These are phyloP conservation scores for Drosophila trapezifrons DNA, from an alignment of 1,140 invertebrate genomes.

Conservation along the genomic window DNA sequence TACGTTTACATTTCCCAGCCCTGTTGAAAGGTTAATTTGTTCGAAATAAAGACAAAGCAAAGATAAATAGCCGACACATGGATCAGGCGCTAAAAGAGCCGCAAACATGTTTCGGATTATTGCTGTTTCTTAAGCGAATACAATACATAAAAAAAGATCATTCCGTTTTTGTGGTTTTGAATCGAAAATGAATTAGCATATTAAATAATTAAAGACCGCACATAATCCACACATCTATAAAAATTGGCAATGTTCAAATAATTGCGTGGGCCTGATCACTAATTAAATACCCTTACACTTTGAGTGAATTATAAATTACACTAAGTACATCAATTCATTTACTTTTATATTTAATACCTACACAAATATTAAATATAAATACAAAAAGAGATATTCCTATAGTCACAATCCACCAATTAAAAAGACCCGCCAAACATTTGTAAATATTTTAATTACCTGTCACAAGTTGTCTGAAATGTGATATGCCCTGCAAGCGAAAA, in stretches of 20 bases:
- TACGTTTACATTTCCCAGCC: constrained; percentile 20
- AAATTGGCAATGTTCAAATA: constrained; percentile 25
- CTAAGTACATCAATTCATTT: too few relatives aligned
- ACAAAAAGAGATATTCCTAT: not conserved
- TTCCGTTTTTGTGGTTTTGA: constrained; percentile 24
- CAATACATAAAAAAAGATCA: constrained; percentile 26
- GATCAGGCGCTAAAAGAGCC: constrained; percentile 41
- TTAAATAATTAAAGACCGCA: constrained; percentile 44
- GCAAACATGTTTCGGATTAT: constrained; percentile 66
- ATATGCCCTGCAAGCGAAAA: not conserved
- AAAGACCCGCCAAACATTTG: not conserved
- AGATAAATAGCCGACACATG: constrained; percentile 40
- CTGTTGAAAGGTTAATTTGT: constrained; percentile 38
- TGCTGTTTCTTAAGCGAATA: constrained; percentile 49
- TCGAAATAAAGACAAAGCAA: constrained; percentile 9
- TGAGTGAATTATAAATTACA: too few relatives aligned
- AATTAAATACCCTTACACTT: constrained; percentile 22
- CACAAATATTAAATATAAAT: not conserved
- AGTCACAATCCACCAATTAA: not conserved
- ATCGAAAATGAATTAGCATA: constrained; percentile 37
- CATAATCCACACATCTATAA: constrained; percentile 20
- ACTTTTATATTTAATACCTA: not conserved
- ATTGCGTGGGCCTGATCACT: not conserved
- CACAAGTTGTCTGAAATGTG: constrained; percentile 4
- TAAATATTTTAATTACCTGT: constrained; percentile 10